These are phyloP conservation scores for Frankliniella intonsa DNA, from an alignment of 2,888 invertebrate species.

Conservation along the genomic window DNA sequence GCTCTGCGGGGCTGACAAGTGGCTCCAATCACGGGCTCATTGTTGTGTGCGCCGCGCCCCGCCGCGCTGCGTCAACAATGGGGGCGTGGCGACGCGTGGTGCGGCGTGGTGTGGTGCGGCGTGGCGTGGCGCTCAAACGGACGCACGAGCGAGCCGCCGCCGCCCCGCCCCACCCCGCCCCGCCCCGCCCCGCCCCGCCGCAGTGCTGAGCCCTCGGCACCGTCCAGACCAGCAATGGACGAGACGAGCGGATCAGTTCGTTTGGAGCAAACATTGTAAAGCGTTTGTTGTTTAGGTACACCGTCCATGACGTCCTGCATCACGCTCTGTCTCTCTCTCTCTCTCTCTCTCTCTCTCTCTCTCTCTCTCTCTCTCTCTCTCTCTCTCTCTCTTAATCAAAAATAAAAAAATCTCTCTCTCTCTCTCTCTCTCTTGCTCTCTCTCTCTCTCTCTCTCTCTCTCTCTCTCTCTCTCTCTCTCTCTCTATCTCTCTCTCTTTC, in stretches of 20 bases:
- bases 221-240: not conserved
- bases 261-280: not conserved
- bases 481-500: too few relatives aligned
- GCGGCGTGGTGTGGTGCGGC: not conserved
- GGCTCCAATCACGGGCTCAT: constrained; percentile 19
- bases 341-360: too few relatives aligned
- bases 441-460: too few relatives aligned
- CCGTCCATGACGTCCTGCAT: too few relatives aligned
- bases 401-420: too few relatives aligned
- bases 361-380: too few relatives aligned
- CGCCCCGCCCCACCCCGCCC: not conserved
- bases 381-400: too few relatives aligned
- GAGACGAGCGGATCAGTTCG: not conserved
- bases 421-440: too few relatives aligned
- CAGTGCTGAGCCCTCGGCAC: too few relatives aligned
- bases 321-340: too few relatives aligned
- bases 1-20: constrained; percentile 5
- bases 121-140: not conserved
- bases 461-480: too few relatives aligned
- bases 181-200: not conserved
- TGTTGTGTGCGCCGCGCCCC: not conserved
- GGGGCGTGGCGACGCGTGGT: not conserved
- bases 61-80: constrained; percentile 3
- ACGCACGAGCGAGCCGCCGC: not conserved
- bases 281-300: too few relatives aligned